Conservation (phyloP, 2,113 vertebrate species). For the Phrynosoma blainvillii region DNA sequence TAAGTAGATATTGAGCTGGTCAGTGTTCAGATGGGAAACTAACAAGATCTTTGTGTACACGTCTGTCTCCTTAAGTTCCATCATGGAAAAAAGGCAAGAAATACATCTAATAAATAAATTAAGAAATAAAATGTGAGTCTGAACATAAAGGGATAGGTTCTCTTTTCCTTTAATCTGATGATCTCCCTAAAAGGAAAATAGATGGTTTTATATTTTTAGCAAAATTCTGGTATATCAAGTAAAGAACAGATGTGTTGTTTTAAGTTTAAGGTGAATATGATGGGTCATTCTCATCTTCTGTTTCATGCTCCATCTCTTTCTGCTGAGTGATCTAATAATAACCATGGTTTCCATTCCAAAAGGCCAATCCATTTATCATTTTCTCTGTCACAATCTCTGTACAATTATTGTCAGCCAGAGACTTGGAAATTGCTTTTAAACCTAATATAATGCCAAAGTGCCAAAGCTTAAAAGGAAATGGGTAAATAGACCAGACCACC, state of each 20-base stretch:
- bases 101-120: not conserved
- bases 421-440: constrained; percentile 58
- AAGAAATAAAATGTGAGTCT: not conserved
- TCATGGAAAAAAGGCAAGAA: not conserved
- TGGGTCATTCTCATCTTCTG: constrained; percentile 31
- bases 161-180: not conserved
- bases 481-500: constrained; percentile 7
- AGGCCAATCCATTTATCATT: constrained; percentile 62
- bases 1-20: not conserved
- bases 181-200: constrained; percentile 31
- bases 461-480: constrained; percentile 13
- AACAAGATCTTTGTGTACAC: too few species aligned
- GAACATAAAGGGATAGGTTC: constrained; percentile 40
- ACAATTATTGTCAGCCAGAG: constrained; percentile 59
- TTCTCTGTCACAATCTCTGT: constrained; percentile 48
- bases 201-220: constrained; percentile 36
- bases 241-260: constrained; percentile 48
- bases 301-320: constrained; percentile 41
- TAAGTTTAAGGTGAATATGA: constrained; percentile 37
- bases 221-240: constrained; percentile 43
- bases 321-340: constrained; percentile 58
- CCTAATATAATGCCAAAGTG: constrained; percentile 41
- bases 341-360: constrained; percentile 61
- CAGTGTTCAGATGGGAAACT: not conserved
- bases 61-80: not conserved